Conservation (phyloP, 2,888 invertebrate genomes). For the Teleogryllus oceanicus region DNA sequence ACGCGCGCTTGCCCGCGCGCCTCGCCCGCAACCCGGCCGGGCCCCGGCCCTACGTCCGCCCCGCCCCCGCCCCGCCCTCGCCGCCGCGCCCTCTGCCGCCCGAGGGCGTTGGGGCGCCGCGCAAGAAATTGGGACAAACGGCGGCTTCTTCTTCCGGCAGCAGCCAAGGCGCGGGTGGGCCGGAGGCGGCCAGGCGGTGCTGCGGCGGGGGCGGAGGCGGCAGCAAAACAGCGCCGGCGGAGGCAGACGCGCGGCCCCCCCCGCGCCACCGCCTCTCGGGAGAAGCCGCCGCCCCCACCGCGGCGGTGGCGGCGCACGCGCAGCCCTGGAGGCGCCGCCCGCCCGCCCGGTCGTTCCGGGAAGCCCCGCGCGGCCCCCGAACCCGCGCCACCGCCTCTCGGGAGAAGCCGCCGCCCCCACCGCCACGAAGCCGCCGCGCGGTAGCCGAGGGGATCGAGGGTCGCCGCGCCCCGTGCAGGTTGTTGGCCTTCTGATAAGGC, state of each 20-base stretch:
- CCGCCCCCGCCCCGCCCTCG: not conserved
- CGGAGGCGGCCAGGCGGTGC: not conserved
- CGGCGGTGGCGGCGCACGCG: not conserved
- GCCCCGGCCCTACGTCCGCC: too few species aligned
- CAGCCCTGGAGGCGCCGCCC: not conserved
- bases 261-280: not conserved
- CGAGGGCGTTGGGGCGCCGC: not conserved
- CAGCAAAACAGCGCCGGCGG: not conserved
- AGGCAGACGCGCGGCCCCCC: not conserved
- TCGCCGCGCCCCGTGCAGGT: not conserved
- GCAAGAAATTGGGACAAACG: constrained; percentile 18
- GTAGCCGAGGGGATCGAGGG: not conserved
- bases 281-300: not conserved
- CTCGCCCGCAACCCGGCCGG: not conserved
- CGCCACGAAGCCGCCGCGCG: not conserved
- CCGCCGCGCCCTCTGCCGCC: not conserved
- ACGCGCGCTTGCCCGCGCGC: not conserved
- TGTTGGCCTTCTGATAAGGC: not conserved
- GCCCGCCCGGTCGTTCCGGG: not conserved
- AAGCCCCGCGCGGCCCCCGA: not conserved
- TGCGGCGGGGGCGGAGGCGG: not conserved
- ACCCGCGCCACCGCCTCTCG: not conserved
- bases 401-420: not conserved
- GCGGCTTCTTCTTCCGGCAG: constrained; percentile 18
- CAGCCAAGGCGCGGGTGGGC: not conserved